Evolutionary conservation across 2,113 vertebrate species (phyloP).

Genomic region (Hydropotes inermis): DNA sequence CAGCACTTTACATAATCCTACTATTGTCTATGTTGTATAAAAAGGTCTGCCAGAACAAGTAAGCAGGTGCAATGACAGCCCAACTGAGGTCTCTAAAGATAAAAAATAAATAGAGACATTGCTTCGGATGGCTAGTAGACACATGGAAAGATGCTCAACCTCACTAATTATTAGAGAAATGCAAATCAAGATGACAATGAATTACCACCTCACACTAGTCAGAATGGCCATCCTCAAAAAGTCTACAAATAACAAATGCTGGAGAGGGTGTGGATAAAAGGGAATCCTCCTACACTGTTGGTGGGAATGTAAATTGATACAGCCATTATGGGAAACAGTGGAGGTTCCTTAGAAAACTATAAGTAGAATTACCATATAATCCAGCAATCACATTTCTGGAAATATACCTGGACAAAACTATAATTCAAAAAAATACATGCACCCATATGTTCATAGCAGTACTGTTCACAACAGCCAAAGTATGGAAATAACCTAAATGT

Average conservation of each 20-base stretch:
- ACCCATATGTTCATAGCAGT: not conserved
- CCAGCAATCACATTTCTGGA: not conserved
- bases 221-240: not conserved
- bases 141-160: not conserved
- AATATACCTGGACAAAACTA: not conserved
- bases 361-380: not conserved
- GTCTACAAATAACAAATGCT: not conserved
- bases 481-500: not conserved
- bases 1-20: not conserved
- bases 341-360: not conserved
- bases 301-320: not conserved
- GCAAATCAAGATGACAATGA: not conserved
- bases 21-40: not conserved
- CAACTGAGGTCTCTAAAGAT: not conserved
- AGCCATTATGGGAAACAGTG: not conserved
- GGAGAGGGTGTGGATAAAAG: not conserved
- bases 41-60: not conserved
- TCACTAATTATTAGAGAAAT: not conserved
- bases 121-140: not conserved
- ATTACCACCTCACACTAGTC: not conserved
- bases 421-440: not conserved
- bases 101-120: not conserved
- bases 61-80: not conserved
- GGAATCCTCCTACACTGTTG: not conserved
- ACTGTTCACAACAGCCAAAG: not conserved